Evolutionary conservation across 2,113 vertebrate species (phyloP).

Genomic region (Cyprinodon variegatus): DNA sequence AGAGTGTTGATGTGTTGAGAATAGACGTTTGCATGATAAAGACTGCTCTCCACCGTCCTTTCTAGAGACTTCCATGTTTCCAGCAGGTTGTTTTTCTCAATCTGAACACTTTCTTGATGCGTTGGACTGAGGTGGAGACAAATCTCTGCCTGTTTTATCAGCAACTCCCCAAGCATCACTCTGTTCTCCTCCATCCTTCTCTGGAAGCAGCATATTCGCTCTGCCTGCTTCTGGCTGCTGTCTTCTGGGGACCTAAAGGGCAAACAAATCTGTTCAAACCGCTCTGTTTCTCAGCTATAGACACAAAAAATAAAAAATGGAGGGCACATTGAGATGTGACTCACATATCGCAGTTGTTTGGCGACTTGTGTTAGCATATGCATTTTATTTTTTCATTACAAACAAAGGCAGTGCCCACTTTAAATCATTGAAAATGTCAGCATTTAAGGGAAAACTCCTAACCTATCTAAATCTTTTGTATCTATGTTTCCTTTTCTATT

Average conservation of each 20-base stretch:
- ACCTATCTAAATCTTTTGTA: too few species aligned
- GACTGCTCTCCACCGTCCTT: constrained; percentile 74
- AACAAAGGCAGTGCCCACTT: too few species aligned
- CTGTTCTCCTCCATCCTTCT: constrained; percentile 79
- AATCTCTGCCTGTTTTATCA: constrained; percentile 71
- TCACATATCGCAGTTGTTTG: too few species aligned
- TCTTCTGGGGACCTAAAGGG: constrained; percentile 71
- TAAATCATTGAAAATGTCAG: too few species aligned
- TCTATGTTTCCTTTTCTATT: too few species aligned
- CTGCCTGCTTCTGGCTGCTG: constrained; percentile 76
- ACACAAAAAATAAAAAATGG: too few species aligned
- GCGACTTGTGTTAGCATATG: too few species aligned
- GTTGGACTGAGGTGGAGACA: constrained; percentile 72
- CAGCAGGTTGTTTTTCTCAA: constrained; percentile 79
- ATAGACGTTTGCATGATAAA: constrained; percentile 70
- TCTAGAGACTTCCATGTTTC: constrained; percentile 80
- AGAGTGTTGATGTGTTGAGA: constrained; percentile 71
- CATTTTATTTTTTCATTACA: too few species aligned
- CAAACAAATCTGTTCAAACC: background rate
- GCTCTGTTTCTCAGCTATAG: background rate
- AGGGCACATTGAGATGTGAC: too few species aligned
- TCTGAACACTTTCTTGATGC: constrained; percentile 76
- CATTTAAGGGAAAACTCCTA: too few species aligned
- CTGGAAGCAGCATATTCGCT: constrained; percentile 78
- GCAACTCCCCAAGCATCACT: constrained; percentile 77